Base-by-base conservation (phyloP, 2,888 invertebrate genomes). In the Chironomus tentans region DNA sequence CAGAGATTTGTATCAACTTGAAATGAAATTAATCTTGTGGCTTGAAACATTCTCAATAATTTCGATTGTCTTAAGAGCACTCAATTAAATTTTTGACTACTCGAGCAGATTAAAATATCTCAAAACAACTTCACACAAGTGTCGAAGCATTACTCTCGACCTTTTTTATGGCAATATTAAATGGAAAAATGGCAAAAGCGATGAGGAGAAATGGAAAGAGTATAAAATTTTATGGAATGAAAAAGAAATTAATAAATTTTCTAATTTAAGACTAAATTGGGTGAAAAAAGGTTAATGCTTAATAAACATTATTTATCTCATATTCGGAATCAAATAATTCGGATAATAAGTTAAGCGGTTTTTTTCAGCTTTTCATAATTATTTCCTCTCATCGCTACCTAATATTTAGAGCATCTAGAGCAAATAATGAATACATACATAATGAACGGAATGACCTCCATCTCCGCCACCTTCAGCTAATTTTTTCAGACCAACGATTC, bases 401-500 rank as follows among this genome's bases (percentile, higher is more conserved):
- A 38, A 38, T 10, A 10, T 10, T 38, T 38, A 38, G 38, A 65
- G 65, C 38, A 68, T 65, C 7, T 65, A 22, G 18, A 28, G 68
- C 38, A 24, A 68, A 12, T 61, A 62, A 28, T 18, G 28, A 38
- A 15, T 62, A 72, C 72, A n/a, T 85, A 89, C 78, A 85, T 88
- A 81, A 82, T 84, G 83, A 48, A 88, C 83, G 79, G 88, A 88
- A 78, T 88, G 88, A 50, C 80, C 80, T 4, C 82, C 85, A 79
- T 82, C 83, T 77, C 78, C 86, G 76, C 88, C 87, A 68, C 85
- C 83, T 4, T 88, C 88, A 0, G 90, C 83, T 76, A 92, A 82
- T 78, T 91, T 90, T 84, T 93, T 93, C 62, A 91, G 85, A 2
- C 91, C 92, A 0, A 92, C 87, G 62, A 93, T 86, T n/a, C 89